Conservation (phyloP, 2,113 vertebrate genomes). For the Urocolius indicus region DNA sequence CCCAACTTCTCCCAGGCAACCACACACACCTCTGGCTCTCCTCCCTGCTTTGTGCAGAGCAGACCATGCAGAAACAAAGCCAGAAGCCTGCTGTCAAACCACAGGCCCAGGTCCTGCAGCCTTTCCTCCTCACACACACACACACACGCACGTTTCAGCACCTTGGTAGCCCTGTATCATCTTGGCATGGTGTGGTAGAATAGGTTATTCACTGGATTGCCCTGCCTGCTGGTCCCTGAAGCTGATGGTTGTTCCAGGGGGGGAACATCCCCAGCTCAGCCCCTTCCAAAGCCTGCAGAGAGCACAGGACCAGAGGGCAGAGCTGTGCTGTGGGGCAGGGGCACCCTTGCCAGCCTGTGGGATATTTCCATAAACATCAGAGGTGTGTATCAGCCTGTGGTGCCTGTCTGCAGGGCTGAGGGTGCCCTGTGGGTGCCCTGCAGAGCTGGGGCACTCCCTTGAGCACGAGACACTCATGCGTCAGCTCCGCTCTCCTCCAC, state of each 20-base stretch:
- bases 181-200: background rate
- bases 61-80: background rate
- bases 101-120: no score
- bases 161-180: no score
- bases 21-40: background rate
- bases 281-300: background rate
- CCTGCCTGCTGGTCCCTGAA: background rate
- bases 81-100: background rate
- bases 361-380: background rate
- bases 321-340: background rate
- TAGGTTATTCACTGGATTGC: background rate
- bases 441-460: background rate
- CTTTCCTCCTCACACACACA: no score
- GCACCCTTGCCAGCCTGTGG: background rate
- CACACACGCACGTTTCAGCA: no score
- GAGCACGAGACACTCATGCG: background rate
- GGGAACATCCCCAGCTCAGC: background rate
- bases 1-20: rapidly evolving
- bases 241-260: background rate
- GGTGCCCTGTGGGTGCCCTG: background rate
- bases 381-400: background rate
- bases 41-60: rapidly evolving
- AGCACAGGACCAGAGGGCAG: background rate
- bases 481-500: background rate
- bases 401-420: background rate